phyloP scores from a whole-genome alignment of 2,888 invertebrate genomes.

The Cheilosia vulpina region DNA sequence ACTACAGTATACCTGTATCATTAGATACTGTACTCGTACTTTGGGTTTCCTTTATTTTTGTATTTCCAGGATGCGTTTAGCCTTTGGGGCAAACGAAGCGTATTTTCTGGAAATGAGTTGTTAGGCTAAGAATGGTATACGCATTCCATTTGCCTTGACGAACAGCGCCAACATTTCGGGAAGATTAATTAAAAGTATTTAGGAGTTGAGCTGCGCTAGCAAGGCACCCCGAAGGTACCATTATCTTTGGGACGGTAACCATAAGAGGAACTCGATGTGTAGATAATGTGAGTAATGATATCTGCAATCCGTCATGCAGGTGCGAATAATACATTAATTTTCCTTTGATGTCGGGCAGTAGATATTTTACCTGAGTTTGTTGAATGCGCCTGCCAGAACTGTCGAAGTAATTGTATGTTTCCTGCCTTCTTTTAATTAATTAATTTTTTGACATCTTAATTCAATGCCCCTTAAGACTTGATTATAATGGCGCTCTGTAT shows the following conservation, averaged over 20 bases:
- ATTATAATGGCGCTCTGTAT: constrained; percentile 61
- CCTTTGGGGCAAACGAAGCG: constrained; percentile 43
- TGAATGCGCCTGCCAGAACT: constrained; percentile 21
- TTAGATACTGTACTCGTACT: constrained; percentile 27
- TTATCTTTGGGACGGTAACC: background rate
- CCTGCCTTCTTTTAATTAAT: constrained; percentile 55
- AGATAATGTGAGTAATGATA: constrained; percentile 77
- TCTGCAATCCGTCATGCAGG: constrained; percentile 83
- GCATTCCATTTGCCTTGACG: constrained; percentile 34
- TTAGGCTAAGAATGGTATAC: constrained; percentile 40
- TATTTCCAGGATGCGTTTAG: constrained; percentile 32
- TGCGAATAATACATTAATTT: constrained; percentile 83
- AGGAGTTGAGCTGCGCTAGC: constrained; percentile 33
- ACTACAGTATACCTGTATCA: background rate
- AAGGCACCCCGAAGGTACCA: constrained; percentile 43
- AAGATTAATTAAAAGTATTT: constrained; percentile 70
- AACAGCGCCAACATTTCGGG: constrained; percentile 45
- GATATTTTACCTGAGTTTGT: constrained; percentile 26
- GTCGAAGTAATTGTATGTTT: constrained; percentile 4
- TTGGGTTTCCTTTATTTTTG: constrained; percentile 8
- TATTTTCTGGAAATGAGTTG: constrained; percentile 51
- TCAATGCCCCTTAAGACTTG: constrained; percentile 29
- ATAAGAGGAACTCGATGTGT: constrained; percentile 33
- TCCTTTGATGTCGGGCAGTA: constrained; percentile 45
- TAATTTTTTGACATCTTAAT: constrained; percentile 67